These are phyloP conservation scores for Aspiorhynchus laticeps DNA, from an alignment of 2,113 vertebrate genomes.

Conservation along the genomic window DNA sequence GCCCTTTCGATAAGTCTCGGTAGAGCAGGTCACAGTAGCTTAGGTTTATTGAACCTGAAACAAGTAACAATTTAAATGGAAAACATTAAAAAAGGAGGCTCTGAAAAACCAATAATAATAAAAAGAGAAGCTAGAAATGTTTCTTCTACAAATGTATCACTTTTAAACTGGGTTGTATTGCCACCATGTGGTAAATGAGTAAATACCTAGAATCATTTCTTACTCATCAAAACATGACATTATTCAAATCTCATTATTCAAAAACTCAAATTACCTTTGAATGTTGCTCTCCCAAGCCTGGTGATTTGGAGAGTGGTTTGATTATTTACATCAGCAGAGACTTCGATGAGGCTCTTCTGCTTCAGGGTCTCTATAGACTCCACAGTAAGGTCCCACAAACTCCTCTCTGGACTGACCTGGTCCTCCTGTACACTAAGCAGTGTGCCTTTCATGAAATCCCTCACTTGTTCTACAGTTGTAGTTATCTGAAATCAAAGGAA, in stretches of 20 bases:
- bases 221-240: background rate
- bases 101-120: background rate
- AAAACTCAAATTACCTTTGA: conserved; percentile 79
- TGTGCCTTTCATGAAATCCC: conserved; percentile 80
- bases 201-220: background rate
- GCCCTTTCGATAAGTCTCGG: conserved; percentile 84
- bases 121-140: background rate
- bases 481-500: conserved; percentile 76
- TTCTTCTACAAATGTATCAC: background rate
- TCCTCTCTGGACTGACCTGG: conserved; percentile 76
- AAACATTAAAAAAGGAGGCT: background rate
- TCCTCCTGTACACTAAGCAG: conserved; percentile 85
- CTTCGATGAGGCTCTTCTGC: conserved; percentile 80
- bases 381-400: conserved; percentile 73
- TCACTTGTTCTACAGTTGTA: conserved; percentile 73
- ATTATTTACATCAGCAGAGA: background rate
- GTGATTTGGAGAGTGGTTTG: conserved; percentile 77
- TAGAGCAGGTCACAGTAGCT: conserved; percentile 83
- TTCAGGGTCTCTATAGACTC: conserved; percentile 76
- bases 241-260: too few species aligned
- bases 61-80: background rate
- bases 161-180: background rate
- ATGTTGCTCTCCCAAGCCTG: conserved; percentile 85
- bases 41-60: conserved; percentile 88
- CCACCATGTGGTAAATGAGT: background rate